Percentiles rank a stretch among this genome's conserved stretches.
These are phyloP conservation scores for Calyptommatus sinebrachiatus DNA, from an alignment of 2,113 vertebrate genomes.

Conservation along the genomic window DNA sequence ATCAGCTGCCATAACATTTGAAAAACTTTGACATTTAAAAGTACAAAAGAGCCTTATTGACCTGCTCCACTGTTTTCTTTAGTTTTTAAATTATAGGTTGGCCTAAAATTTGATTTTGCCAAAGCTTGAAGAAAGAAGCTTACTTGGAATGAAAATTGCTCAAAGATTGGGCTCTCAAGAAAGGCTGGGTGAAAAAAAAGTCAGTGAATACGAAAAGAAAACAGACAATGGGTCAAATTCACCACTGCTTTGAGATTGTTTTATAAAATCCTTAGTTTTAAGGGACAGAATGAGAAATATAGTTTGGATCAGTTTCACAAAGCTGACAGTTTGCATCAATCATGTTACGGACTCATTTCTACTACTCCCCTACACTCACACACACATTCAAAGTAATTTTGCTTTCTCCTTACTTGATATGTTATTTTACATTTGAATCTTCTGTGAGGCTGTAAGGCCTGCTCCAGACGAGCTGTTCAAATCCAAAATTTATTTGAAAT, in stretches of 20 bases:
- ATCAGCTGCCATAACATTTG: constrained; percentile 50
- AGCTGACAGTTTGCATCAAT: background rate
- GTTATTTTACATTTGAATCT: background rate
- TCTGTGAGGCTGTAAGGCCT: background rate
- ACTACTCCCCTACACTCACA: background rate
- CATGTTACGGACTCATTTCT: background rate
- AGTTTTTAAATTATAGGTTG: constrained; percentile 60
- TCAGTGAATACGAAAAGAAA: background rate
- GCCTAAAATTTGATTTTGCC: constrained; percentile 45
- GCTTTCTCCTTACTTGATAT: background rate
- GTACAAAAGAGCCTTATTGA: constrained; percentile 46
- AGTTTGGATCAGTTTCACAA: background rate
- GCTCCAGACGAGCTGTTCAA: too few relatives aligned
- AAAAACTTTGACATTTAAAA: constrained; percentile 50
- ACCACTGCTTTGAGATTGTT: constrained; percentile 10
- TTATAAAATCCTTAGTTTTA: background rate
- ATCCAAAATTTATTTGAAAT: too few relatives aligned
- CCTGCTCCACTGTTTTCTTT: constrained; percentile 44
- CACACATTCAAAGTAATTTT: background rate
- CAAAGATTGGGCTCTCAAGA: constrained; percentile 29
- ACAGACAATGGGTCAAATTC: background rate
- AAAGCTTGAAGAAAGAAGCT: constrained; percentile 37
- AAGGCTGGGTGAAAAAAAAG: background rate
- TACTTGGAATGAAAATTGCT: constrained; percentile 39
- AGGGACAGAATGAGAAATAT: background rate